Percentiles rank a stretch among this genome's conserved stretches.
phyloP scores from a whole-genome alignment of 2,888 invertebrate genomes.

The Ischnus inquisitorius region DNA sequence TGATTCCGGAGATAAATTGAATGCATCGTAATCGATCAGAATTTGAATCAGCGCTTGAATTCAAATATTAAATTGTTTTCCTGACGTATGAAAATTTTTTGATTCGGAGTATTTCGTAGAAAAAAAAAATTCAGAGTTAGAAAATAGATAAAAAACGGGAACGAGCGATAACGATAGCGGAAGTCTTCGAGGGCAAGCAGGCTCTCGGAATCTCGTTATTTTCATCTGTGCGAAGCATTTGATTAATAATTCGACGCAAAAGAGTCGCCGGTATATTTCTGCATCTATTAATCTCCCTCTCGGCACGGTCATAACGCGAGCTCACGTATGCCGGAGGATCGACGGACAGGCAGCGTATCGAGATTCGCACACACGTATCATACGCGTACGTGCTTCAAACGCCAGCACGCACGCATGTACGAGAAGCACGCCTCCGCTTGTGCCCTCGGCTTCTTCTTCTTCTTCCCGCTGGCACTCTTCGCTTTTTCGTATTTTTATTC shows the following conservation, averaged over 20 bases:
- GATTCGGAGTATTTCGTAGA: neutral
- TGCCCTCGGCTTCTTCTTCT: slow-evolving; percentile 51
- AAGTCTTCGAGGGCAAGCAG: neutral
- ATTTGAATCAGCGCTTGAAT: no score
- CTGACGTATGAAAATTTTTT: no score
- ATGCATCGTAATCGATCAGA: no score
- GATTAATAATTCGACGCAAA: slow-evolving; percentile 81
- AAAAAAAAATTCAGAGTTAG: neutral
- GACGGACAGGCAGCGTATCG: slow-evolving; percentile 58
- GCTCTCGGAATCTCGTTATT: neutral
- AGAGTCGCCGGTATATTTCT: slow-evolving; percentile 68
- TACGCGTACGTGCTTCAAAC: slow-evolving; percentile 50
- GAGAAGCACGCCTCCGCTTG: slow-evolving; percentile 37
- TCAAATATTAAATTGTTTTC: no score
- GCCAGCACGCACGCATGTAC: slow-evolving; percentile 64
- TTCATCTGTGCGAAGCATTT: slow-evolving; percentile 70
- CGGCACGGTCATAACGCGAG: slow-evolving; percentile 76
- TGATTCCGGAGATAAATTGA: neutral
- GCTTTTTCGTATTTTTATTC: slow-evolving; percentile 34
- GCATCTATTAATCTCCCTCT: slow-evolving; percentile 46
- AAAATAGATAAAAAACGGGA: neutral
- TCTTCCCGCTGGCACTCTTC: slow-evolving; percentile 43
- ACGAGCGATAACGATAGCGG: neutral
- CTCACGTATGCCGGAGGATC: slow-evolving; percentile 74
- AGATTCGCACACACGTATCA: slow-evolving; percentile 44